Base-by-base conservation (phyloP, 2,888 invertebrate genomes). In the Papilio demoleus region DNA sequence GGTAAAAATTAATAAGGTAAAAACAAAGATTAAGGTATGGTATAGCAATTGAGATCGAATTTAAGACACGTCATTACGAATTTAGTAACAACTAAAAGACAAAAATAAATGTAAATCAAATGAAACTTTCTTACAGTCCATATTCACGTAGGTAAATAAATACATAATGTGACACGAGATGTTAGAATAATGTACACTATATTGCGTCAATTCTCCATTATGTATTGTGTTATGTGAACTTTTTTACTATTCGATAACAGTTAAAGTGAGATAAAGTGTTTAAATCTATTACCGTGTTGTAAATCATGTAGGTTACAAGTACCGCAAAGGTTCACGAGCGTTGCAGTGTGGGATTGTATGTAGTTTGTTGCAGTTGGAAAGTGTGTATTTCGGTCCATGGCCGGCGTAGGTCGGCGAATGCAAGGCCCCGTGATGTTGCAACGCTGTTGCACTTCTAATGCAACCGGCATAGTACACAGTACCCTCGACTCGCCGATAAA, bases 371-470 rank as follows among this genome's bases (percentile, higher is more conserved):
- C 70, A 74, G 45, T 58, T 80, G 86, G 90, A 90, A 90, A 90
- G 88, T 87, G 84, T 79, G 83, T 87, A 90, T 91, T 88, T 88
- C 76, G 84, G 90, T 89, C 90, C 92, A 91, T 85, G 91, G 92
- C 86, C 82, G 83, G 77, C 76, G 80, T 79, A 77, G 83, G 83
- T 83, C 86, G 87, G 90, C 89, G 90, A 91, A 87, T 87, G 90
- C 91, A 91, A 91, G 91, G 91, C 89, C 68, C 31, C 87, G 82
- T 79, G 81, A 83, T 88, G 88, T 88, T 87, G 90, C 90, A 90
- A 88, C 82, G 86, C 84, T 85, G 81, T 86, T 88, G 89, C 90
- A 88, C 84, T 68, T 56, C 68, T 84, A 84, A 84, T 84, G 88
- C 87, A 85, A 82, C 80, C 72, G 61, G 60, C 73, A 74, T 72